Evolutionary conservation across 37 sponge, comb jelly and placozoan genomes (phyloP), one percentile per base, ranked within the genome.

Genomic region (Ianthella basta): DNA sequence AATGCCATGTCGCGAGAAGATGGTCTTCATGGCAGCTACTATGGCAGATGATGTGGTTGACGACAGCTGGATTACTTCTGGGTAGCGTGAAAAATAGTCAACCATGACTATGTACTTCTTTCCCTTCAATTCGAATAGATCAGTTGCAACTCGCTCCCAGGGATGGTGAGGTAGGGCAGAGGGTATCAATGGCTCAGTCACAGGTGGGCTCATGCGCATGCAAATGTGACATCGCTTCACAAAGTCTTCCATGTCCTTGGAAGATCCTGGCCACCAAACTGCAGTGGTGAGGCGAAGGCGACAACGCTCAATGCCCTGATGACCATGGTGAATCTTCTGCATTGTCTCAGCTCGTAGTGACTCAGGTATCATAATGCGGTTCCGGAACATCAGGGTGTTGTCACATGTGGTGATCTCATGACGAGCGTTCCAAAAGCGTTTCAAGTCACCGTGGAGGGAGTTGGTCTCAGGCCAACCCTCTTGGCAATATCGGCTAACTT

Each of bases 71-170:
- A 37, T 41, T 14, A 79, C 89, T 81, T 89, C 82, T 56, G 64
- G 54, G 25, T 80, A 80, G 55, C 89, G 30, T 13, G 81, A 80
- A 39, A 84, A 89, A 50, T 89, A 85, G 33, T 89, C 85, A 15
- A 84, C 81, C 2, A 84, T 61, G 25, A 83, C 55, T 13, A 88
- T 12, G 54, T 88, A 89, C 5, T 21, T 66, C 37, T 4, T 55
- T 72, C 86, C 88, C 35, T 81, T 81, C 20, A 73, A 35, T 50
- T 72, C 15, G 39, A 85, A 89, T 16, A 85, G 27, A 25, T 89
- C 85, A 12, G 82, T 63, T 18, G 73, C 85, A 15, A 89, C 55
- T 33, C 38, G 68, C 41, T 85, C 81, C 89, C 89, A 85, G 8
- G 89, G 86, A 30, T 85, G 54, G 19, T 60, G 29, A 25, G 86